Evolutionary conservation across 2,797 vertebrate genomes (phyloP), one percentile per base, ranked within the genome.

Genomic region (Etheostoma nigrum): DNA sequence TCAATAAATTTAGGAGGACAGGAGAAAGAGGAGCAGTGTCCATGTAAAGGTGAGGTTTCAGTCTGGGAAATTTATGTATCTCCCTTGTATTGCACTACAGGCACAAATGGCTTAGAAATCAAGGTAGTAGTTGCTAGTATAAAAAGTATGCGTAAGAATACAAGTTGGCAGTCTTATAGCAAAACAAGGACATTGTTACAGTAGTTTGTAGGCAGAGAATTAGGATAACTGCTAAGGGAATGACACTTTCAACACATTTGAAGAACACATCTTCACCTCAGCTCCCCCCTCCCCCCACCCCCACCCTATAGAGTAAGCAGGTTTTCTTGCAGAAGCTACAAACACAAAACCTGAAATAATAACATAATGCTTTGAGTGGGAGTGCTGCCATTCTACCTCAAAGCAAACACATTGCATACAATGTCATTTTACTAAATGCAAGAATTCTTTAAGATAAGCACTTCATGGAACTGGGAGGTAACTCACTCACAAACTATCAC

Each of bases 1-100:
- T 88, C 79, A 60, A 84, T 90, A 92, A 87, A 90, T 91, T 86
- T 78, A 72, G 84, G 82, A 81, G 76, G 79, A 83, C 76, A 82
- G 80, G 72, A 52, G 36, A 76, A 51, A 48, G 72, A 66, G 65
- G 60, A 57, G 69, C 48, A 66, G 74, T 42, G 21, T 67, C 61
- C 4, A 16, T 76, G 76, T 55, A 67, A 77, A 82, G 77, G 63
- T 84, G 53, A 84, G 72, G n/a, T 78, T 63, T 76, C 44, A 71
- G 59, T 66, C 36, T 42, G 15, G 8, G 16, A 61, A 61, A 68
- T 81, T 57, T 70, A 74, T 84, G 55, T n/a, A 36, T 49, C 19
- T 21, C 27, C 48, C 21, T 71, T 49, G 52, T 66, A 68, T 63
- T 73, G 36, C 36, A 52, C 51, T 25, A 16, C 14, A 21, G 58